A percentile compares a stretch with the other conserved stretches of the same genome.
Evolutionary conservation across 2,888 invertebrate species (phyloP).

Genomic region (Omphaloscelis lunosa): DNA sequence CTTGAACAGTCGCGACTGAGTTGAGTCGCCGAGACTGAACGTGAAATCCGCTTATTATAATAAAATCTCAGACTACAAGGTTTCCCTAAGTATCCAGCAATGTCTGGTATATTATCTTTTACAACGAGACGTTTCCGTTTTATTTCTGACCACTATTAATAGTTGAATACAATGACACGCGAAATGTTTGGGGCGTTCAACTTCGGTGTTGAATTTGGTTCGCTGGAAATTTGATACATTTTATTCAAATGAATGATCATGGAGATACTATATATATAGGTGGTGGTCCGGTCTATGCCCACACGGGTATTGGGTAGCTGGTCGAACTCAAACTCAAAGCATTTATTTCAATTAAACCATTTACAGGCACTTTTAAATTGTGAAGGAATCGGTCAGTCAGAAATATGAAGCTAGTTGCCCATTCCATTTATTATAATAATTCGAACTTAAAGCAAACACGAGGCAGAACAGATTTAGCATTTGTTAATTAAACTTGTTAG

Average conservation of each 20-base stretch:
- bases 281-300: slow-evolving; percentile 15
- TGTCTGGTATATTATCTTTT: slow-evolving; percentile 27
- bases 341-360: no score
- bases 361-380: no score
- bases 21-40: slow-evolving; percentile 69
- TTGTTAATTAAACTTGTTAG: slow-evolving; percentile 66
- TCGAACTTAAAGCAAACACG: slow-evolving; percentile 21
- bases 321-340: no score
- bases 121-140: slow-evolving; percentile 16
- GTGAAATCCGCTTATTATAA: slow-evolving; percentile 85
- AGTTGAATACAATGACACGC: background rate
- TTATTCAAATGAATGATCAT: slow-evolving; percentile 22
- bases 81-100: slow-evolving; percentile 71
- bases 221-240: background rate
- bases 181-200: slow-evolving; percentile 32
- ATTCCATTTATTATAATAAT: no score
- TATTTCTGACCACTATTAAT: slow-evolving; percentile 21
- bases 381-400: no score
- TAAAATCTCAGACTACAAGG: slow-evolving; percentile 79
- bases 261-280: background rate
- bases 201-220: slow-evolving; percentile 18
- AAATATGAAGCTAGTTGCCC: no score
- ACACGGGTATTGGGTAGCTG: slow-evolving; percentile 39
- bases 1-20: slow-evolving; percentile 74
- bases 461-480: slow-evolving; percentile 57